Base-by-base conservation (phyloP, 2,888 invertebrate species). In the Patella caerulea region DNA sequence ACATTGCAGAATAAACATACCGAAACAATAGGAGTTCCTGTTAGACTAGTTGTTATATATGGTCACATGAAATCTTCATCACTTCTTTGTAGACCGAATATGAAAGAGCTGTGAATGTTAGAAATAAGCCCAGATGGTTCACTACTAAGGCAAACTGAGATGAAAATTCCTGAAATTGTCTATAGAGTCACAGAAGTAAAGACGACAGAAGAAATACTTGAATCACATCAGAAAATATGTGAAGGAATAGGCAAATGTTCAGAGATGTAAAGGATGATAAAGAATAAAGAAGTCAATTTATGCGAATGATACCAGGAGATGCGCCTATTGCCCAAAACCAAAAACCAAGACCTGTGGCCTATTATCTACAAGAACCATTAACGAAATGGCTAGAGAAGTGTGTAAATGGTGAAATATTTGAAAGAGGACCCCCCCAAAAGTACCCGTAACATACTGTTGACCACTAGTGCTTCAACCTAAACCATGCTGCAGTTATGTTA, bases 391-490 rank as follows among this genome's bases (percentile, higher is more conserved):
- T 73, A 29, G 77, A 77, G 24, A 52, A 71, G 71, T 55, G 70
- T 54, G 69, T 74, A 9, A 19, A 52, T 24, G 77, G 53, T 45
- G 77, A 59, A 24, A 79, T 79, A 24, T 76, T 76, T 71, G 71
- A 78, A 29, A 19, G n/a, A 17, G 75, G 72, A 15, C 75, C 75
- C 4, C 45, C 15, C 14, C 45, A 52, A 29, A 75, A 76, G n/a
- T n/a, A 54, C 34, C 78, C 45, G 59, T 78, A 9, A 74, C 74
- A 19, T 78, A 74, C 74, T 78, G 78, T 59, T 78, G 74, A 53
- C 78, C 74, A 52, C 54, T 78, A 15, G 78, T 78, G 29, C 29
- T 75, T 11, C 78, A 78, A 71, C 78, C 78, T 15, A 78, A 78
- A 9, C 78, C 75, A 70, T 70, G 71, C 55, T 78, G 45, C 56